These are phyloP conservation scores for Epistrophella euchroma DNA, from an alignment of 2,888 invertebrate species.

Conservation along the genomic window DNA sequence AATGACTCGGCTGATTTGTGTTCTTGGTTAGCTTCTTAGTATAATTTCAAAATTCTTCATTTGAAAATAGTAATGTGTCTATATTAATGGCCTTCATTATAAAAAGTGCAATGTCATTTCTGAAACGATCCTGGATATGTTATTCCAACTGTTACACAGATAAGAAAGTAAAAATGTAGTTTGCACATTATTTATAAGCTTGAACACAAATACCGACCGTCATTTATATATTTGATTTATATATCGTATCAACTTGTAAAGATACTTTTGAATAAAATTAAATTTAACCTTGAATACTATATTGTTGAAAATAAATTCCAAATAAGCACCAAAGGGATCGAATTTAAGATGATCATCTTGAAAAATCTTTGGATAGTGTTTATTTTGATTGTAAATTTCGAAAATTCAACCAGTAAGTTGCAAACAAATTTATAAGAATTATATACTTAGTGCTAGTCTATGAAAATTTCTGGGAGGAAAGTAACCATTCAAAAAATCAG, in stretches of 20 bases:
- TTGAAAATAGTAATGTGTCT: too few species aligned
- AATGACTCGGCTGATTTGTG: too few species aligned
- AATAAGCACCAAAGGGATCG: too few species aligned
- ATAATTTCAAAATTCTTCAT: not conserved
- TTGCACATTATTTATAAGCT: not conserved
- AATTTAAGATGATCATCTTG: not conserved
- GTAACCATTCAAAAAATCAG: too few species aligned
- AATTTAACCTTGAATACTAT: not conserved
- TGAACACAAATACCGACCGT: too few species aligned
- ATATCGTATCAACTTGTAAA: too few species aligned
- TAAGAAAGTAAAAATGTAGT: not conserved
- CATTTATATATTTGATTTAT: not conserved
- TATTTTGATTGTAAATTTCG: not conserved
- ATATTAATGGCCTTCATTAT: not conserved
- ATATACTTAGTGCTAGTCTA: too few species aligned
- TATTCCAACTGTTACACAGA: not conserved
- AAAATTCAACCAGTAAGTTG: slow-evolving; percentile 4
- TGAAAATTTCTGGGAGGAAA: too few species aligned
- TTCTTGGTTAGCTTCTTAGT: too few species aligned
- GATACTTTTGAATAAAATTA: not conserved
- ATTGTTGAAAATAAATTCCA: too few species aligned
- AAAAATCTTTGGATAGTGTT: not conserved
- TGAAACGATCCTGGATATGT: not conserved
- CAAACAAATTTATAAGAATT: not conserved
- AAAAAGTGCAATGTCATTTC: not conserved